Base-by-base conservation (phyloP, 1,140 invertebrate species). In the Trypoxylus dichotomus region DNA sequence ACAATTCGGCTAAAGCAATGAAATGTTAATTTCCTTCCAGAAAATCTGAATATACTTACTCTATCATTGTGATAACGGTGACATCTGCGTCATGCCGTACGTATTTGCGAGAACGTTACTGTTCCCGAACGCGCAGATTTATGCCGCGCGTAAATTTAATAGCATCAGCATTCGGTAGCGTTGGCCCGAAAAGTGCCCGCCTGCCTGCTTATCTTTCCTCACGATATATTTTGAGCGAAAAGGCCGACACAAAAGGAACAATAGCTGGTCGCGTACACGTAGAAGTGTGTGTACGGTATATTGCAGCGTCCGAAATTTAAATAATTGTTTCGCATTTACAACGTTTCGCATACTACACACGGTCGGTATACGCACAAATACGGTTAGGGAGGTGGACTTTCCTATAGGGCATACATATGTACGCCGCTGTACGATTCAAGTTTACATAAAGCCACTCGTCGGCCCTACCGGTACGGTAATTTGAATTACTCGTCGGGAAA, bases 301-400 rank as follows among this genome's bases (percentile, higher is more conserved):
- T 5, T 37, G 32, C 32, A 8, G 32, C 32, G 32, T 8, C 32
- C 47, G 47, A 58, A 58, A 58, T 58, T 58, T 58, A 58, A 58
- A 58, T 58, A 58, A 58, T 58, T 58, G 47, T 58, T 58, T 58
- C 47, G 47, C 15, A 58, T 58, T 58, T 58, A 58, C 47, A 5
- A 2, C 47, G 21, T 58, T 19, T 58, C 47, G 1, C 47, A 15
- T 43, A 15, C 42, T 15, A 15, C 15, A 43, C 15, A 58, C 47
- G 47, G 47, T 11, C 15, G 13, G 47, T 3, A 21, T 58, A 58
- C 15, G 47, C 15, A 21, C 47, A 58, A 58, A 58, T 21, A 21
- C 21, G 15, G 15, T 21, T 58, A 21, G 47, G 47, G 7, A 21
- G 2, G 47, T n/a, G 0, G 15, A 13, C 15, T 19, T 58, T 58